Percentiles rank a stretch among this genome's conserved stretches.
phyloP scores from a whole-genome alignment of 2,113 vertebrate genomes.

The Perccottus glenii region DNA sequence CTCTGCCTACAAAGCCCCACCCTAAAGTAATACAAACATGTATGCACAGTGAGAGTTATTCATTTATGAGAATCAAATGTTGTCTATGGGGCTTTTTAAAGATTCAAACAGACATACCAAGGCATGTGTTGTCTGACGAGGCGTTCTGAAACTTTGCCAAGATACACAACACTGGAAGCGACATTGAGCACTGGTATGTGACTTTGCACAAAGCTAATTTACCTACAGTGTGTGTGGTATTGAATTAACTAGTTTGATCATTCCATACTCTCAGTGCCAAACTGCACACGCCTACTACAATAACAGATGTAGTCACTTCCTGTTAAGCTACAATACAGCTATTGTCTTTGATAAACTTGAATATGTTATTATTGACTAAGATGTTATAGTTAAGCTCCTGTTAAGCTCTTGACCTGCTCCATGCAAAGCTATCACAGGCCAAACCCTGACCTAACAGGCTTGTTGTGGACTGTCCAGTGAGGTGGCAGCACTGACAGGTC shows the following conservation, averaged over 20 bases:
- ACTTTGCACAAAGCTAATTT: not conserved
- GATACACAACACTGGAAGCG: not conserved
- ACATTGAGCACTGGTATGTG: not conserved
- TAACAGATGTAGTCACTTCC: not conserved
- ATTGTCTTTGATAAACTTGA: not conserved
- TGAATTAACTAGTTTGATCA: slow-evolving; percentile 9
- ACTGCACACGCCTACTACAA: slow-evolving; percentile 8
- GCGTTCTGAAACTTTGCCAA: not conserved
- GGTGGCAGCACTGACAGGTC: too few relatives aligned
- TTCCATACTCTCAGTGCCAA: not conserved
- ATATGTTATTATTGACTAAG: too few relatives aligned
- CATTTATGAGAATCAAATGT: not conserved
- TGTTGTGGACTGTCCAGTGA: too few relatives aligned
- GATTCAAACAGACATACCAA: not conserved
- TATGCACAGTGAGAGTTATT: not conserved
- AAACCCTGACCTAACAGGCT: too few relatives aligned
- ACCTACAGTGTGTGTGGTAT: slow-evolving; percentile 2
- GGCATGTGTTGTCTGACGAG: not conserved
- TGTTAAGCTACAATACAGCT: not conserved
- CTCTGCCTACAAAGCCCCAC: not conserved
- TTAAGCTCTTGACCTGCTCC: too few relatives aligned
- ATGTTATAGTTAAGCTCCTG: too few relatives aligned
- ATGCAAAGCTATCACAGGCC: too few relatives aligned
- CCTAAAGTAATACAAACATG: not conserved
- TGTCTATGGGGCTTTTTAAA: not conserved